Evolutionary conservation across 2,888 invertebrate genomes (phyloP), one percentile per base, ranked within the genome.

Genomic region (Heliothis peltigera): DNA sequence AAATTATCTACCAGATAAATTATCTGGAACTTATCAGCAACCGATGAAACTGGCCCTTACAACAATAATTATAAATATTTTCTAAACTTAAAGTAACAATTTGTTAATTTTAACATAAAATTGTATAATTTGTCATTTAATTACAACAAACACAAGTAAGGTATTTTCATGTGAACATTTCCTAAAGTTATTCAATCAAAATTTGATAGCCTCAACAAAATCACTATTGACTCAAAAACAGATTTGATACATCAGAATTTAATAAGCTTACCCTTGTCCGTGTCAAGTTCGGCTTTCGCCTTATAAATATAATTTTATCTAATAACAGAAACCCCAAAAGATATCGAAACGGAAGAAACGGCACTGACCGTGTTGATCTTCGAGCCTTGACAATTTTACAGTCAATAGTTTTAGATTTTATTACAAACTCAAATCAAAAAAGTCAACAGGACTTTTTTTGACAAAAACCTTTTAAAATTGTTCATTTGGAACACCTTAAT

Each of bases 301-400:
- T 25, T 70, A 49, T 57, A 56, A 61, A 55, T 67, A 61, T 74
- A 75, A 72, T 76, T 71, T 75, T 65, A n/a, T 66, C 32, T 59
- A 70, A 70, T 70, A 67, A 64, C 46, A 53, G 57, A 49, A 64
- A 53, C 63, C 35, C 51, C 44, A 7, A 51, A 10, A 21, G 44
- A 42, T 44, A 65, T 70, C 59, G 32, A 64, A 65, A 70, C 51
- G 63, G 59, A 67, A 60, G 56, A 74, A 75, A 75, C 80, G 54
- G 39, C 25, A 57, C 66, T 52, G 51, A 66, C 68, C 54, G 78
- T 72, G 62, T 62, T 60, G 71, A 64, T 67, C 39, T n/a, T 15
- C 19, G 22, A 12, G 25, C 47, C 15, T 46, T 66, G 43, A 61
- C 21, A 39, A 64, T 75, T 47, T 60, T 4, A 15, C 2, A 22